Evolutionary conservation across 2,113 vertebrate species (phyloP).

Genomic region (Eupsittula cactorum): DNA sequence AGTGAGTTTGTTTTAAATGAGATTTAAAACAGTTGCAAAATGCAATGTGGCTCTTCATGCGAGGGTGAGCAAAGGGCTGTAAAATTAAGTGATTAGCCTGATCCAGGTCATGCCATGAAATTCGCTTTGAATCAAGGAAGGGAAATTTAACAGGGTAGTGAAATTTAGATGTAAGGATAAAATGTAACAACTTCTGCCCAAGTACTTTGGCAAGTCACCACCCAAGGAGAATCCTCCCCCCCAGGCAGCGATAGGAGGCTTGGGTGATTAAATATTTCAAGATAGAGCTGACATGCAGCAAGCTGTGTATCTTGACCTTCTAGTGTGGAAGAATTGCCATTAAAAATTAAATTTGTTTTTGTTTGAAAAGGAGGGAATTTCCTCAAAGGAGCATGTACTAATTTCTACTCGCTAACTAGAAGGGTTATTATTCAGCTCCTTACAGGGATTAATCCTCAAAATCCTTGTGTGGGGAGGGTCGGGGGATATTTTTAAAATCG

Average conservation of each 20-base stretch:
- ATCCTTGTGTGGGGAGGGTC: not conserved
- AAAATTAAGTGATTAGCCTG: not conserved
- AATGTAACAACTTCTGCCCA: not conserved
- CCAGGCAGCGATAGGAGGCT: not conserved
- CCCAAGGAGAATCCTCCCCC: not conserved
- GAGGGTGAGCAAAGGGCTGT: not conserved
- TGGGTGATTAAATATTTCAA: not conserved
- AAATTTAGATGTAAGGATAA: not conserved
- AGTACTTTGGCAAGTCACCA: not conserved
- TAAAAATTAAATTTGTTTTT: not conserved
- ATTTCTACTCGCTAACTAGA: not conserved
- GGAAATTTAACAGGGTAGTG: not conserved
- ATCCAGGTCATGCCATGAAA: not conserved
- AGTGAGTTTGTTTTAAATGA: not conserved
- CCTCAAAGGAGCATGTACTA: not conserved
- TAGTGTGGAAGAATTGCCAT: not conserved
- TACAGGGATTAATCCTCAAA: slow-evolving; percentile 12
- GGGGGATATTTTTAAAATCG: not conserved
- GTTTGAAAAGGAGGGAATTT: not conserved
- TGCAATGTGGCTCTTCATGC: not conserved
- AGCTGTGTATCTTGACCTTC: not conserved
- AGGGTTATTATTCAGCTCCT: slow-evolving; percentile 1
- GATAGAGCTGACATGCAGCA: rapidly evolving
- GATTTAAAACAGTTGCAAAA: not conserved
- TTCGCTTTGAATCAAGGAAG: not conserved